These are phyloP conservation scores for Virgularia gustaviana DNA, from an alignment of 92 coral and sea anemone genomes.

Conservation along the genomic window DNA sequence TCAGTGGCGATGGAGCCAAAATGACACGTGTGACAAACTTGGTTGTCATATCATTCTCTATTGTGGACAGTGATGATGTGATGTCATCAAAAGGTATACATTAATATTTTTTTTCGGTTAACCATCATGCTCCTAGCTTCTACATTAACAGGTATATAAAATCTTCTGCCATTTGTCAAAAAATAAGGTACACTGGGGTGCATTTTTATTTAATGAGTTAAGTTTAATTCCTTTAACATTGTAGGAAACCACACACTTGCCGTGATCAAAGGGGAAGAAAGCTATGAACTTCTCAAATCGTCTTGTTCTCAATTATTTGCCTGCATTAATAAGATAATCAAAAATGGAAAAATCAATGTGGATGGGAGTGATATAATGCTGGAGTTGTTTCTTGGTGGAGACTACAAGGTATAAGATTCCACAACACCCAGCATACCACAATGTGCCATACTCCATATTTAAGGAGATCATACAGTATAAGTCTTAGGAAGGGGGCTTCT, in stretches of 20 bases:
- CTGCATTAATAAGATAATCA: neutral
- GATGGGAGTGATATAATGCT: neutral
- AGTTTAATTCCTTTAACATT: neutral
- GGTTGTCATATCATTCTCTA: slow-evolving; percentile 6
- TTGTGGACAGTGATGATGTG: slow-evolving; percentile 10
- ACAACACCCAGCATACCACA: no score
- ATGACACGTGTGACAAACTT: neutral
- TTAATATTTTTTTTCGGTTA: no score
- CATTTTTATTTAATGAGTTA: no score
- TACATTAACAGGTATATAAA: neutral
- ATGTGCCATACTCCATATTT: no score
- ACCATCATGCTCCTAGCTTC: no score
- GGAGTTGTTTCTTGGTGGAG: neutral
- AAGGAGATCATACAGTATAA: no score
- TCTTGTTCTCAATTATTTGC: neutral
- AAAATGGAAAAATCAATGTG: neutral
- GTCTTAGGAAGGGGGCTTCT: no score
- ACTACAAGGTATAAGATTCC: neutral
- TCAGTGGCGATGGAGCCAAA: slow-evolving; percentile 9
- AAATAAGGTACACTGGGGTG: neutral
- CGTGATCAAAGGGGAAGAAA: neutral
- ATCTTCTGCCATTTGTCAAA: neutral
- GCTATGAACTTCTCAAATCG: no score
- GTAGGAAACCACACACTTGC: neutral
- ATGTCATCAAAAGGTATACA: slow-evolving; percentile 11